Percentiles rank a stretch among this genome's conserved stretches.
Conservation (phyloP, 2,797 vertebrate genomes). For the Sebastes hubbsi region DNA sequence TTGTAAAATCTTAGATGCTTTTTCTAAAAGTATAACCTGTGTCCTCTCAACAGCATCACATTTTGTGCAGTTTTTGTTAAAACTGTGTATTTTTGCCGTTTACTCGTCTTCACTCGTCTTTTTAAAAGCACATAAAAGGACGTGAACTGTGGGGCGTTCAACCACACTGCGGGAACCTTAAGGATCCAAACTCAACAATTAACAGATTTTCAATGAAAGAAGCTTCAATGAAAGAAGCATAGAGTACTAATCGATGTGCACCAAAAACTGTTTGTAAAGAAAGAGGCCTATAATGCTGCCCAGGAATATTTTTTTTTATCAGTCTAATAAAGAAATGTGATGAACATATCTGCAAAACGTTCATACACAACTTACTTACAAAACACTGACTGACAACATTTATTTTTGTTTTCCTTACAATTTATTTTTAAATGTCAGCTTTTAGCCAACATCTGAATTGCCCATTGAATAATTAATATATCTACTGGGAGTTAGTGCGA, state of each 20-base stretch:
- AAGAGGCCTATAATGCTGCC: too few relatives aligned
- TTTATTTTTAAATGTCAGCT: neutral
- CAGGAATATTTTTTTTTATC: neutral
- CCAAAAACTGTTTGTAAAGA: neutral
- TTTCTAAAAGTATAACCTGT: neutral
- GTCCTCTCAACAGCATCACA: neutral
- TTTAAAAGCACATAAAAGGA: neutral
- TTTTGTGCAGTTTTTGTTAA: neutral
- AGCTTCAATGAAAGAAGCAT: neutral
- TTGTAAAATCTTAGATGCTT: neutral
- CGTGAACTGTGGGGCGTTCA: neutral
- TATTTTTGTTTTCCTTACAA: neutral
- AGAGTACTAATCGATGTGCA: neutral
- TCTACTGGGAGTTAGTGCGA: neutral
- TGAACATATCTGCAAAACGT: neutral
- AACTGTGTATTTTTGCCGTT: neutral
- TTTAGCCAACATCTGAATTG: neutral
- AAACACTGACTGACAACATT: neutral
- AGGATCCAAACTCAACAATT: neutral
- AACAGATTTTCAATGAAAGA: neutral
- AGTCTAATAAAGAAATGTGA: neutral
- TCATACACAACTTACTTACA: neutral
- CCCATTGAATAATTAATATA: neutral
- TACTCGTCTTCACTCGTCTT: neutral
- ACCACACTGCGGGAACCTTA: neutral